Conservation (phyloP, 2,888 invertebrate genomes). For the Chelonus formosanus region DNA sequence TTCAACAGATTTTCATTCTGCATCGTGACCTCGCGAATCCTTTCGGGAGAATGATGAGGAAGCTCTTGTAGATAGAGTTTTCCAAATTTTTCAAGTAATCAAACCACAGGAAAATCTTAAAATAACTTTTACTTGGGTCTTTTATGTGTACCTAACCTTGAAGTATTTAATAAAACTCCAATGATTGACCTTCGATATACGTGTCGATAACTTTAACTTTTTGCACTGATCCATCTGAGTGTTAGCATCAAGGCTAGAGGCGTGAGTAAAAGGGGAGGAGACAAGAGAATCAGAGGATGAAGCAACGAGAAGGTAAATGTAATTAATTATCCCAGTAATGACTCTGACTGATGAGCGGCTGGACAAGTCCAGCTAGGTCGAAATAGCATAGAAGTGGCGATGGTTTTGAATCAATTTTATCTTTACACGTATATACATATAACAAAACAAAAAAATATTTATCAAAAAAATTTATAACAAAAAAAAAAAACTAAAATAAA, state of each 20-base stretch:
- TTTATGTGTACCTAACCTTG: neutral
- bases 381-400: conserved; percentile 61
- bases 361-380: conserved; percentile 65
- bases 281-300: conserved; percentile 27
- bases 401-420: conserved; percentile 50
- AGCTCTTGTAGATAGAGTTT: neutral
- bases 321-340: conserved; percentile 74
- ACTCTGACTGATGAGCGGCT: conserved; percentile 72
- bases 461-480: no score
- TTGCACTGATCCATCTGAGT: conserved; percentile 59
- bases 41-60: conserved; percentile 6
- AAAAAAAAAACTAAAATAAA: neutral
- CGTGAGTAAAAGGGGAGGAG: conserved; percentile 32
- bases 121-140: no score
- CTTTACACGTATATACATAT: conserved; percentile 19
- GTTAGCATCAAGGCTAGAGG: conserved; percentile 38
- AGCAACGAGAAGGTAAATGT: conserved; percentile 67
- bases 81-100: no score
- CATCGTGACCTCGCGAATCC: conserved; percentile 39
- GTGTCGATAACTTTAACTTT: conserved; percentile 46
- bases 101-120: no score
- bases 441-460: no score
- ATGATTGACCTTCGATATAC: conserved; percentile 13
- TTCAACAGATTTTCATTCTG: conserved; percentile 58
- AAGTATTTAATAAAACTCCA: conserved; percentile 41